A percentile compares a stretch with the other conserved stretches of the same genome.
Evolutionary conservation across 1,140 invertebrate genomes (phyloP).

Genomic region (Halesus radiatus): DNA sequence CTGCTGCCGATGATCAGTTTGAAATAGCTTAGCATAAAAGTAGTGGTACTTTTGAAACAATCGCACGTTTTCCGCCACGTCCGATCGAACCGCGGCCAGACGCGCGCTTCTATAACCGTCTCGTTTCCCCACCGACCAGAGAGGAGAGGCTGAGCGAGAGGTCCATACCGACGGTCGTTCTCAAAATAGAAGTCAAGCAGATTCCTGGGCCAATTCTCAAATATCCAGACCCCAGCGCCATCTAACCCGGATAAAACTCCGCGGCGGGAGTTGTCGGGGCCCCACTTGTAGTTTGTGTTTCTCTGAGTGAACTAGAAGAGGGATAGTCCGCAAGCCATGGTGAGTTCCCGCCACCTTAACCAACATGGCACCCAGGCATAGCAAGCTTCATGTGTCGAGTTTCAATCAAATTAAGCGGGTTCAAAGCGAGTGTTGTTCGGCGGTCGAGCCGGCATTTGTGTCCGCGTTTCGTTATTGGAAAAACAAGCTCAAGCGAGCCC

Average conservation of each 20-base stretch:
- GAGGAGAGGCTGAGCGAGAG: constrained; percentile 59
- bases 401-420: constrained; percentile 14
- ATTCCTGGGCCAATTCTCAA: constrained; percentile 73
- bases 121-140: constrained; percentile 44
- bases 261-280: constrained; percentile 73
- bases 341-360: constrained; percentile 67
- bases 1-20: constrained; percentile 57
- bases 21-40: constrained; percentile 69
- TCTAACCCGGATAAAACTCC: constrained; percentile 81
- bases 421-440: constrained; percentile 50
- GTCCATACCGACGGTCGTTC: constrained; percentile 59
- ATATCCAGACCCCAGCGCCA: constrained; percentile 75
- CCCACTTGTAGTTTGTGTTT: constrained; percentile 82
- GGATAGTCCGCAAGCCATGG: constrained; percentile 75
- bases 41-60: constrained; percentile 61
- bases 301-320: constrained; percentile 76
- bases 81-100: constrained; percentile 31
- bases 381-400: not conserved
- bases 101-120: not conserved
- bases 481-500: constrained; percentile 60
- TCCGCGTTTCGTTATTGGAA: constrained; percentile 62
- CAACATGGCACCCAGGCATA: constrained; percentile 41
- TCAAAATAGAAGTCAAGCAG: constrained; percentile 70
- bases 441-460: constrained; percentile 59
- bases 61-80: constrained; percentile 60